Conservation (phyloP, 2,113 vertebrate genomes). For the Hippoglossus stenolepis region DNA sequence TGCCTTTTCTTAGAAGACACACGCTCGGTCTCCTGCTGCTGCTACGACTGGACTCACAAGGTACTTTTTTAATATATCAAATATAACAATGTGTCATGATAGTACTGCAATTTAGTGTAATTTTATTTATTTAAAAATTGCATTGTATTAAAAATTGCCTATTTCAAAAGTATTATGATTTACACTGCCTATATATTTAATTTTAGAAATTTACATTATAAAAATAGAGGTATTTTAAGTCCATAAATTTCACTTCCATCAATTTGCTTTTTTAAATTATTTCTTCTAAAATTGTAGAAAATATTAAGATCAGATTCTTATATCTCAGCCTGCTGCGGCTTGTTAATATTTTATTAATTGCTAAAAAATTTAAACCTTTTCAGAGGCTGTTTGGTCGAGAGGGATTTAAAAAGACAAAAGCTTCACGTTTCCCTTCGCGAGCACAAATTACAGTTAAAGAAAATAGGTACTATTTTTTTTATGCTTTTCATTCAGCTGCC, state of each 20-base stretch:
- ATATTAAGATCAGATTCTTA: neutral
- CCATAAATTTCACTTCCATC: neutral
- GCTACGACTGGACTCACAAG: slow-evolving; percentile 38
- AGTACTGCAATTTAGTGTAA: neutral
- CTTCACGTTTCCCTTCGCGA: neutral
- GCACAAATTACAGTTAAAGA: neutral
- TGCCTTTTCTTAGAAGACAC: slow-evolving; percentile 46
- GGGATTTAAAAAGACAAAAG: neutral
- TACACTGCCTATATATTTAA: neutral
- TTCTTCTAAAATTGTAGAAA: neutral
- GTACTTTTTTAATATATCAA: slow-evolving; percentile 21
- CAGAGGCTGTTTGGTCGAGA: neutral
- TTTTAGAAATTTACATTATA: neutral
- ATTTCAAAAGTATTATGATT: neutral
- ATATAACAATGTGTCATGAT: neutral
- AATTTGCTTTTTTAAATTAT: neutral
- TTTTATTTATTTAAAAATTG: neutral
- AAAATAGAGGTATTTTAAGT: neutral
- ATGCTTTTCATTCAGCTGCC: neutral
- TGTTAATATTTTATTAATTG: slow-evolving; percentile 46
- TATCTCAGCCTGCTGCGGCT: slow-evolving; percentile 28
- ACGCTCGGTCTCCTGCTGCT: slow-evolving; percentile 43
- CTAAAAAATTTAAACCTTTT: slow-evolving; percentile 13
- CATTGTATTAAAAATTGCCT: neutral
- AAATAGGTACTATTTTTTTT: neutral